A percentile compares a stretch with the other conserved stretches of the same genome.
Conservation (phyloP, 2,888 invertebrate genomes). For the Ceratothoa steindachneri region DNA sequence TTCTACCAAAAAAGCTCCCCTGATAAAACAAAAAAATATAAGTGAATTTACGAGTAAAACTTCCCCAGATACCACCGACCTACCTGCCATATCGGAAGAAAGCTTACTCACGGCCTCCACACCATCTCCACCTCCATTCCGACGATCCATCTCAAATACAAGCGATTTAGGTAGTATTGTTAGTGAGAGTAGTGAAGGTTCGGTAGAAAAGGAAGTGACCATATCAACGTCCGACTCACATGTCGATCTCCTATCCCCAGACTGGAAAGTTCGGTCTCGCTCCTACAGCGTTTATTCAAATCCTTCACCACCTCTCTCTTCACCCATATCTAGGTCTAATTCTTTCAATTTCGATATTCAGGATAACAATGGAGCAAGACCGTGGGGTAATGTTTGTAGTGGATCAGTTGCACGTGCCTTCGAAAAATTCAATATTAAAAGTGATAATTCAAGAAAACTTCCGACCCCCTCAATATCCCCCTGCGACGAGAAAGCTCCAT, state of each 20-base stretch:
- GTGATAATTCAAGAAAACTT: background rate
- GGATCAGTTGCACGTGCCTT: constrained; percentile 56
- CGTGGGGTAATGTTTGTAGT: constrained; percentile 55
- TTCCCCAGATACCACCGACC: constrained; percentile 10
- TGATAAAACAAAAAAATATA: constrained; percentile 11
- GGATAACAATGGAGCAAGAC: constrained; percentile 37
- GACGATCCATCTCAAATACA: constrained; percentile 32
- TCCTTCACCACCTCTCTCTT: background rate
- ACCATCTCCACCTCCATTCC: constrained; percentile 8
- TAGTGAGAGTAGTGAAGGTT: constrained; percentile 36
- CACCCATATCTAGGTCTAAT: constrained; percentile 27
- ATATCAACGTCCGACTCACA: constrained; percentile 20
- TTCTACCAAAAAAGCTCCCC: background rate
- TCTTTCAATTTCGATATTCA: constrained; percentile 27
- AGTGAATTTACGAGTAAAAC: constrained; percentile 5
- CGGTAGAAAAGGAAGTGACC: constrained; percentile 23
- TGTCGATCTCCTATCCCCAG: constrained; percentile 17
- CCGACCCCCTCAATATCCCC: background rate
- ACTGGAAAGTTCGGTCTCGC: constrained; percentile 25
- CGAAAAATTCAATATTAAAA: constrained; percentile 54
- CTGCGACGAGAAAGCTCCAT: background rate
- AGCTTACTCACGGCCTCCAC: background rate
- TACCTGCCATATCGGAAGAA: constrained; percentile 37
- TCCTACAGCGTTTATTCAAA: constrained; percentile 25
- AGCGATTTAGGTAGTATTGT: constrained; percentile 45